A percentile compares a stretch with the other conserved stretches of the same genome.
phyloP scores from a whole-genome alignment of 2,888 invertebrate species.

The Apotomis turbidana region DNA sequence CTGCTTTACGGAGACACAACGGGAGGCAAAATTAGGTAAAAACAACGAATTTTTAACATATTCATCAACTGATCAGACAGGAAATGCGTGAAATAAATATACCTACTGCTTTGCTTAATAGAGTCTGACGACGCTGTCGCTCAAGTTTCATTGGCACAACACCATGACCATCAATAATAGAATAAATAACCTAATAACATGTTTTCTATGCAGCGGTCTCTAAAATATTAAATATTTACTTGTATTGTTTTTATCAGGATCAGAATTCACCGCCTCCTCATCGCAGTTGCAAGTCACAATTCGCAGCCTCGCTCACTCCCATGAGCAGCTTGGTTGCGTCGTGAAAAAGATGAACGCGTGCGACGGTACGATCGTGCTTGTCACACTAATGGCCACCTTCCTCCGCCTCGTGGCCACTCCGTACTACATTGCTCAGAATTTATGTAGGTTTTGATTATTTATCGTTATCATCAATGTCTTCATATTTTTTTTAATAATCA shows the following conservation, averaged over 20 bases:
- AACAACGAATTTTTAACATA: too few species aligned
- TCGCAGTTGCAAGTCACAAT: conserved; percentile 4
- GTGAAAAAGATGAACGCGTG: conserved; percentile 3
- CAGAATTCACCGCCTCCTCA: background rate
- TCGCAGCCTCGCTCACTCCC: conserved; percentile 11
- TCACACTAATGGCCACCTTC: background rate
- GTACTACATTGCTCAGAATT: background rate
- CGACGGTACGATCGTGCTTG: background rate
- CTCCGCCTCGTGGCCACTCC: conserved; percentile 14
- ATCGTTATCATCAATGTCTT: background rate
- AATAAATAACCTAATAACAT: too few species aligned
- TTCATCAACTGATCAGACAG: too few species aligned
- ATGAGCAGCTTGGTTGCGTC: background rate
- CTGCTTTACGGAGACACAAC: background rate
- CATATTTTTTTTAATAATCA: too few species aligned
- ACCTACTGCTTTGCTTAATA: too few species aligned
- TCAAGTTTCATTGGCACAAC: too few species aligned
- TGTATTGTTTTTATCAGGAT: background rate
- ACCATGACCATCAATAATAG: too few species aligned
- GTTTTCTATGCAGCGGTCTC: too few species aligned
- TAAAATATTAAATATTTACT: too few species aligned
- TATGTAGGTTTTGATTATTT: background rate
- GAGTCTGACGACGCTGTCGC: too few species aligned
- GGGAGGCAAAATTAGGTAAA: background rate
- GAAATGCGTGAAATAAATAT: too few species aligned